These are phyloP conservation scores for Hydroisotoma schaefferi DNA, from an alignment of 2,888 invertebrate species.

Conservation along the genomic window DNA sequence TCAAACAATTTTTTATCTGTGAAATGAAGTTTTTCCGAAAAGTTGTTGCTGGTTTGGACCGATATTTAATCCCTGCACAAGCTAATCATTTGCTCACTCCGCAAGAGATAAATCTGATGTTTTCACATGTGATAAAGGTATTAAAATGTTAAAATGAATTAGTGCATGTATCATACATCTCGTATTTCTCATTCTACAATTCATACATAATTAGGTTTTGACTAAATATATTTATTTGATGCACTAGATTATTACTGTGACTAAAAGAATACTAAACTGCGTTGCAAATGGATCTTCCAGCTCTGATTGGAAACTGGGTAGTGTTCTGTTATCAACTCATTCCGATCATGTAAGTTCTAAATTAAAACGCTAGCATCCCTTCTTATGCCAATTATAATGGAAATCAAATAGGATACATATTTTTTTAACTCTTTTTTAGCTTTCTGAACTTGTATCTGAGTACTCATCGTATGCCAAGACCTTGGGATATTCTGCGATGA, in stretches of 20 bases:
- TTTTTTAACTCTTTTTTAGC: constrained; percentile 20
- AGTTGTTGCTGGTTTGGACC: constrained; percentile 38
- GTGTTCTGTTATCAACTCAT: constrained; percentile 43
- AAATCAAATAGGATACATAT: too few relatives aligned
- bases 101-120: constrained; percentile 46
- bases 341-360: constrained; percentile 45
- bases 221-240: not conserved
- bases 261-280: constrained; percentile 46
- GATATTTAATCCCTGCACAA: constrained; percentile 46
- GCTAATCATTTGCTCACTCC: constrained; percentile 45
- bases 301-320: constrained; percentile 43
- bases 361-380: too few relatives aligned
- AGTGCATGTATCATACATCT: too few relatives aligned
- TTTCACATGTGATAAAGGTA: constrained; percentile 47
- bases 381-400: not conserved
- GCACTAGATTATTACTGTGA: constrained; percentile 45
- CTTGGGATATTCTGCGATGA: constrained; percentile 39
- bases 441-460: constrained; percentile 40
- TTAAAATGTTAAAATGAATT: too few relatives aligned
- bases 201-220: not conserved
- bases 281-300: constrained; percentile 42
- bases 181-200: not conserved
- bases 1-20: constrained; percentile 46
- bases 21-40: constrained; percentile 47
- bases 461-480: constrained; percentile 41